These are phyloP conservation scores for Euura saliciscinereae DNA, from an alignment of 1,140 invertebrate species.

Conservation along the genomic window DNA sequence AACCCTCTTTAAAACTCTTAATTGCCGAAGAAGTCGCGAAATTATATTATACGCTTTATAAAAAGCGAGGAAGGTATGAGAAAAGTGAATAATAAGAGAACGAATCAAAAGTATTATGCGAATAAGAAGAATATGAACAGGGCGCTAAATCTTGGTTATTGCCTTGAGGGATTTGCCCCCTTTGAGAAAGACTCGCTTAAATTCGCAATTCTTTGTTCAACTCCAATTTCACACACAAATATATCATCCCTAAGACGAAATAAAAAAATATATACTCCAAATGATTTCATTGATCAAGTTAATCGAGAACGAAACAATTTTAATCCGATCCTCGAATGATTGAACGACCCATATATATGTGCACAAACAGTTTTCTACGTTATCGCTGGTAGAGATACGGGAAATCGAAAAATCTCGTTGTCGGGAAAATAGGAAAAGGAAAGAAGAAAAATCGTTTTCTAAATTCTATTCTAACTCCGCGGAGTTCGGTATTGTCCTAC, in stretches of 20 bases:
- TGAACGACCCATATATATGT: no score
- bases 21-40: constrained; percentile 42
- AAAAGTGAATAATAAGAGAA: neutral
- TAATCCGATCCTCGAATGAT: no score
- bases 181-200: neutral
- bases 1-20: constrained; percentile 50
- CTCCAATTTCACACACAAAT: no score
- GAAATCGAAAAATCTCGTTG: neutral
- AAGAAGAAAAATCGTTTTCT: constrained; percentile 27
- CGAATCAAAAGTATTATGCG: constrained; percentile 1
- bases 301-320: no score
- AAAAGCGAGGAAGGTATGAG: constrained; percentile 20
- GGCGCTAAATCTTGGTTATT: constrained; percentile 12
- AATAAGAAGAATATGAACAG: neutral
- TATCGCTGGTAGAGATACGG: no score
- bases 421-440: constrained; percentile 4
- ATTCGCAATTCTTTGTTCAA: neutral
- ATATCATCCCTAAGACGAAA: no score
- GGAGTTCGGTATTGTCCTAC: constrained; percentile 25
- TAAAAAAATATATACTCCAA: no score
- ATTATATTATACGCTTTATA: constrained; percentile 39
- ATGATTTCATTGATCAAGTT: no score
- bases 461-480: constrained; percentile 27
- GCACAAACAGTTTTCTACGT: no score
- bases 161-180: constrained; percentile 6